A percentile compares a stretch with the other conserved stretches of the same genome.
Evolutionary conservation across 1,140 invertebrate species (phyloP).

Genomic region (Panagrolaimus sp.): DNA sequence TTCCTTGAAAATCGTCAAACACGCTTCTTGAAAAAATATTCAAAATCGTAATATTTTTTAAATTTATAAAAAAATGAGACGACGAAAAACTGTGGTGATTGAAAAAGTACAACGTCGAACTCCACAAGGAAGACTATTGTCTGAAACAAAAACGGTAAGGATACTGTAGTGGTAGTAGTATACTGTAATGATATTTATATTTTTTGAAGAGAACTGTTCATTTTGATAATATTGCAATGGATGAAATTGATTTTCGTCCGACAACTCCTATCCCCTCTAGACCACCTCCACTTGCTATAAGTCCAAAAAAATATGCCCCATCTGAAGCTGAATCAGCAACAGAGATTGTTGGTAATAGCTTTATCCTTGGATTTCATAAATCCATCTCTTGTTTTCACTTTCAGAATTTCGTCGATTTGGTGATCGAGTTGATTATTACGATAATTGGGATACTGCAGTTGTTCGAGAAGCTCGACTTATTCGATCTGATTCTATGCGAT

Average conservation of each 20-base stretch:
- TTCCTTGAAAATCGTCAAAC: no score
- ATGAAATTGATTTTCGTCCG: background rate
- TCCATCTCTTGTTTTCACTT: background rate
- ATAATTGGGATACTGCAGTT: constrained; percentile 7
- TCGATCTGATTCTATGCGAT: background rate
- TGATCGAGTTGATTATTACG: constrained; percentile 5
- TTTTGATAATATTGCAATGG: background rate
- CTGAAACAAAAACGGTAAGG: constrained; percentile 7
- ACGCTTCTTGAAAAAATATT: no score
- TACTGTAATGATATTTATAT: no score
- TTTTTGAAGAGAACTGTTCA: constrained; percentile 2
- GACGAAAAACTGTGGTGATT: constrained; percentile 7
- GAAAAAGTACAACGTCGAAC: background rate
- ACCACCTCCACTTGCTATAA: no score
- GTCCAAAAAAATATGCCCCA: background rate
- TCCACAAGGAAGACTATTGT: background rate
- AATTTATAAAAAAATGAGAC: background rate
- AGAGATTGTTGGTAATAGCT: background rate
- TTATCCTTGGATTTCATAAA: background rate
- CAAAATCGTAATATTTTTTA: no score
- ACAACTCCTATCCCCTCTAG: background rate
- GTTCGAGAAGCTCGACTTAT: constrained; percentile 6
- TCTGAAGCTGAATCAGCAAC: background rate
- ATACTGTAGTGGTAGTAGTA: background rate
- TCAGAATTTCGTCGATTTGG: background rate